Conservation (phyloP, 2,888 invertebrate species). For the Germaria angustata region DNA sequence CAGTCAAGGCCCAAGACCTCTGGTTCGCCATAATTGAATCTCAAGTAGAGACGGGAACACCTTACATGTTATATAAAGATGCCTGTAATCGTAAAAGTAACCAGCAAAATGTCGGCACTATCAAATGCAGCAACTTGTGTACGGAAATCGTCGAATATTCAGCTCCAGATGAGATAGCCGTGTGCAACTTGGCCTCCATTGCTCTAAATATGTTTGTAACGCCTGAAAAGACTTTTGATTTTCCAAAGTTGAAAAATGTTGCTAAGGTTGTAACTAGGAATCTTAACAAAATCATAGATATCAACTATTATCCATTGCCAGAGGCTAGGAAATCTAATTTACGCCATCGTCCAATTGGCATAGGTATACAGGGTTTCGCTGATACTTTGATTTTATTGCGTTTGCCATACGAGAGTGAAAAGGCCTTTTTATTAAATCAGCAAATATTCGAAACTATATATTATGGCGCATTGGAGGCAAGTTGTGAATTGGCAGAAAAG, state of each 20-base stretch:
- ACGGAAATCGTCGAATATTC: constrained; percentile 99
- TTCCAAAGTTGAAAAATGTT: constrained; percentile 90
- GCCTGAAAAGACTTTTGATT: constrained; percentile 90
- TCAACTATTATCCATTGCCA: constrained; percentile 96
- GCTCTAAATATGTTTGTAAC: constrained; percentile 96
- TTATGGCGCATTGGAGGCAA: constrained; percentile 97
- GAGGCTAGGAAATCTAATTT: constrained; percentile 94
- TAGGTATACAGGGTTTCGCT: constrained; percentile 98
- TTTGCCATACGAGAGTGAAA: constrained; percentile 93
- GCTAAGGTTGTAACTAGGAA: constrained; percentile 94
- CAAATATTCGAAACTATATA: constrained; percentile 99
- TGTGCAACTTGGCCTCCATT: constrained; percentile 98
- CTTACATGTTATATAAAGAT: constrained; percentile 98
- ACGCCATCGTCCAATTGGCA: constrained; percentile 91
- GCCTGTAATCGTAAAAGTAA: constrained; percentile 98
- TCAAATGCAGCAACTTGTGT: constrained; percentile 98
- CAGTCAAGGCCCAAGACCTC: constrained; percentile 90
- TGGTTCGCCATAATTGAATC: constrained; percentile 97
- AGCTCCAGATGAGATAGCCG: constrained; percentile 95
- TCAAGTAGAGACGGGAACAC: constrained; percentile 98
- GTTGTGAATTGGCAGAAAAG: constrained; percentile 94
- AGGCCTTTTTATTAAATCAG: constrained; percentile 92
- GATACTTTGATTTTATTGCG: constrained; percentile 97
- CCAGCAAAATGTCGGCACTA: constrained; percentile 98
- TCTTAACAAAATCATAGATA: constrained; percentile 97